Evolutionary conservation across 2,113 vertebrate genomes (phyloP).

Genomic region (Azemiops feae): DNA sequence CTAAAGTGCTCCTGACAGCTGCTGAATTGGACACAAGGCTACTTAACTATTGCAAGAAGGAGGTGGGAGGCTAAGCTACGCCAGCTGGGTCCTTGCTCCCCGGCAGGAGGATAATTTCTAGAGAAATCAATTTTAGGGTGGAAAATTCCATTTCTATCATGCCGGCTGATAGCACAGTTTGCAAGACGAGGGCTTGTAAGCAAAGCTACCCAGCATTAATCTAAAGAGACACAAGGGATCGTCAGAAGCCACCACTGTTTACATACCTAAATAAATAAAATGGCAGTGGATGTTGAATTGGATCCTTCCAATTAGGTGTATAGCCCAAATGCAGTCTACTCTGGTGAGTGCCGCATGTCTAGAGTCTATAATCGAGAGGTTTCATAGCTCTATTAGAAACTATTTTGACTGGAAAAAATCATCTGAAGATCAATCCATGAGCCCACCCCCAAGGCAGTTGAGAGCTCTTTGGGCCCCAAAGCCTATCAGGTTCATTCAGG

Average conservation of each 20-base stretch:
- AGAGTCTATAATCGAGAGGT: neutral
- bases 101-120: conserved; percentile 31
- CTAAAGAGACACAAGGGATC: neutral
- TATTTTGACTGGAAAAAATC: neutral
- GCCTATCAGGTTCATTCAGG: neutral
- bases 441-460: neutral
- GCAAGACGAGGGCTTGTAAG: neutral
- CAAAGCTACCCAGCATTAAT: too few relatives aligned
- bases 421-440: too few relatives aligned
- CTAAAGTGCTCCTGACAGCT: conserved; percentile 41
- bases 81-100: conserved; percentile 52
- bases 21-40: conserved; percentile 1
- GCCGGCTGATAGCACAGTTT: neutral
- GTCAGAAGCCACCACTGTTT: neutral
- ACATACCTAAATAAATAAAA: neutral
- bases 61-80: conserved; percentile 30
- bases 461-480: neutral
- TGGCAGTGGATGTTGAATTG: neutral
- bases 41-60: neutral
- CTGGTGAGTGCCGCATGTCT: neutral
- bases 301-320: neutral
- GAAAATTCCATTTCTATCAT: conserved; percentile 40
- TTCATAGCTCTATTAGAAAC: neutral
- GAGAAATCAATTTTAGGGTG: neutral
- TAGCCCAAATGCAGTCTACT: too few relatives aligned